Evolutionary conservation across 2,888 invertebrate species (phyloP), one percentile per base, ranked within the genome.

Genomic region (Synergus itoensis): DNA sequence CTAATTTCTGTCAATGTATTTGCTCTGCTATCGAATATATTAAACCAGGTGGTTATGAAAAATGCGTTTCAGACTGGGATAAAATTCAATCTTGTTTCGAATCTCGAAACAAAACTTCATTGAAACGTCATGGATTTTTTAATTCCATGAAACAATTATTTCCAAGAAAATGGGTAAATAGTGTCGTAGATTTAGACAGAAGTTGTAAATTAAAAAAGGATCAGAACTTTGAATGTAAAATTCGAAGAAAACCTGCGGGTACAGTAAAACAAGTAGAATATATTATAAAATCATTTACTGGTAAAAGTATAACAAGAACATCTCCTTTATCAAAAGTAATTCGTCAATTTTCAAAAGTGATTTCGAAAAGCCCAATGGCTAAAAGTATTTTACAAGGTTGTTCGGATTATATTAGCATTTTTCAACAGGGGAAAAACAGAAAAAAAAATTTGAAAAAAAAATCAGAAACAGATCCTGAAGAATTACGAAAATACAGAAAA

Each of bases 21-120:
- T 73, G 73, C 9, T 18, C 12, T 40, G 36, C 40, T 73, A 5
- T 73, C 0, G 53, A 53, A 53, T n/a, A 73, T 40, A 73, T 73
- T 36, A 36, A 36, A 9, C 36, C 73, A 36, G 73, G 73, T 36
- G 73, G 73, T n/a, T 53, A 73, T 9, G 11, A 73, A 28, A 73
- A 73, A 36, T 73, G 73, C 7, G 18, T 73, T 9, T 2, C 28
- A 11, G 36, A 73, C 0, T 48, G 48, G n/a, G 36, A 40, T 5
- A 73, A 73, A 4, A 16, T 53, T 8, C 36, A 73, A 36, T 53
- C 73, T 28, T 73, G 73, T 11, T 53, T 28, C 4, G 12, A n/a
- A 11, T 40, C 36, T 12, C 40, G 36, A 73, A 36, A 36, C 1
- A 2, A 40, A 18, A 36, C 40, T 9, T 40, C 28, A 9, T 4